Conservation (phyloP, 2,888 invertebrate genomes). For the Lobophora halterata region DNA sequence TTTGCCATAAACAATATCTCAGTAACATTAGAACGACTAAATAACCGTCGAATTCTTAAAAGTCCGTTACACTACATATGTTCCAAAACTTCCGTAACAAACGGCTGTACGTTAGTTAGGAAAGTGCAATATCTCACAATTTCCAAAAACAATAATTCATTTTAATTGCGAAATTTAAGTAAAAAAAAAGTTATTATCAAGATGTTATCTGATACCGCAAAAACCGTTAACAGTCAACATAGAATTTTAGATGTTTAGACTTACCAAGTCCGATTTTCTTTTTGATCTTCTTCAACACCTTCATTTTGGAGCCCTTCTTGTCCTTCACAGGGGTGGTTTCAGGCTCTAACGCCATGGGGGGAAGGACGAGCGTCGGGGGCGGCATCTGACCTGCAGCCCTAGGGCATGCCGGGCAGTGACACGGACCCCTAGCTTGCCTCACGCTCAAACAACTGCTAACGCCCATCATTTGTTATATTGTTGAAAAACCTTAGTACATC, state of each 20-base stretch:
- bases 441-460: conserved; percentile 82
- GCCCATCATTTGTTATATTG: conserved; percentile 68
- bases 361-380: conserved; percentile 70
- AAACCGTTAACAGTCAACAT: conserved; percentile 21
- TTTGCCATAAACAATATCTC: too few species aligned
- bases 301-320: conserved; percentile 86
- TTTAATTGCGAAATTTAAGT: neutral
- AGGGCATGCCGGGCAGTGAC: conserved; percentile 78
- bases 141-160: neutral
- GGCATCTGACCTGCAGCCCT: conserved; percentile 71
- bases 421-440: conserved; percentile 76
- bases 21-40: too few species aligned
- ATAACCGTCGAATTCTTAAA: too few species aligned
- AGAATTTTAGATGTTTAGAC: conserved; percentile 57
- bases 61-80: neutral
- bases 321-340: conserved; percentile 72
- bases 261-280: conserved; percentile 93
- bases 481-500: conserved; percentile 33
- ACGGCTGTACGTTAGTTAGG: neutral
- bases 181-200: conserved; percentile 1
- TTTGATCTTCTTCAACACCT: conserved; percentile 93
- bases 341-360: conserved; percentile 71
- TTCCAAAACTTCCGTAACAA: neutral
- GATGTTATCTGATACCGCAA: conserved; percentile 15
- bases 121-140: neutral